These are phyloP conservation scores for Grammomys surdaster DNA, from an alignment of 2,113 vertebrate species.

Conservation along the genomic window DNA sequence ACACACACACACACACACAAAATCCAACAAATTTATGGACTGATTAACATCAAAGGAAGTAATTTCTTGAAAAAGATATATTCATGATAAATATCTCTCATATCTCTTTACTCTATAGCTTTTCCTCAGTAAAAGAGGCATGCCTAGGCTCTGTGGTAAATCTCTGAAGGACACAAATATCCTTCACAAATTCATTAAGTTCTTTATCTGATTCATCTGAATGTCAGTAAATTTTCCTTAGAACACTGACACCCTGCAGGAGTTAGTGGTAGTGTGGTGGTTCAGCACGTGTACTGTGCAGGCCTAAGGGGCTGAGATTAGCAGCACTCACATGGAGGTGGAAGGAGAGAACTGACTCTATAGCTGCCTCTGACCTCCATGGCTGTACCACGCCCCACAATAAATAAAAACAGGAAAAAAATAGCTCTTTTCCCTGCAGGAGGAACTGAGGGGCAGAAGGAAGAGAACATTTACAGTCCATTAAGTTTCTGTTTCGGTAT, in stretches of 20 bases:
- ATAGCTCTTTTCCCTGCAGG: not conserved
- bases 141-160: slow-evolving; percentile 15
- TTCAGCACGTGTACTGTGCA: not conserved
- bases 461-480: not conserved
- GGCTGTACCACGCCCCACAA: too few species aligned
- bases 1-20: not conserved
- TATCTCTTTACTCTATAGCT: not conserved
- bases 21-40: not conserved
- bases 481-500: slow-evolving; percentile 33
- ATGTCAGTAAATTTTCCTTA: not conserved
- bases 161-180: slow-evolving; percentile 14
- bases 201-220: not conserved
- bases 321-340: too few species aligned
- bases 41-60: slow-evolving; percentile 48
- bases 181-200: slow-evolving; percentile 5
- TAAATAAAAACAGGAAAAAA: not conserved
- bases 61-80: slow-evolving; percentile 25
- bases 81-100: slow-evolving; percentile 25
- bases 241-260: not conserved
- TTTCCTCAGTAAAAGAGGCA: slow-evolving; percentile 8
- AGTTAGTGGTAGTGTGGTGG: not conserved
- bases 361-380: not conserved
- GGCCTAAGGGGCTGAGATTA: not conserved
- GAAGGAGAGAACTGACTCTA: not conserved
- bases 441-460: not conserved